These are phyloP conservation scores for Macrophya alboannulata DNA, from an alignment of 2,888 invertebrate genomes.

Conservation along the genomic window DNA sequence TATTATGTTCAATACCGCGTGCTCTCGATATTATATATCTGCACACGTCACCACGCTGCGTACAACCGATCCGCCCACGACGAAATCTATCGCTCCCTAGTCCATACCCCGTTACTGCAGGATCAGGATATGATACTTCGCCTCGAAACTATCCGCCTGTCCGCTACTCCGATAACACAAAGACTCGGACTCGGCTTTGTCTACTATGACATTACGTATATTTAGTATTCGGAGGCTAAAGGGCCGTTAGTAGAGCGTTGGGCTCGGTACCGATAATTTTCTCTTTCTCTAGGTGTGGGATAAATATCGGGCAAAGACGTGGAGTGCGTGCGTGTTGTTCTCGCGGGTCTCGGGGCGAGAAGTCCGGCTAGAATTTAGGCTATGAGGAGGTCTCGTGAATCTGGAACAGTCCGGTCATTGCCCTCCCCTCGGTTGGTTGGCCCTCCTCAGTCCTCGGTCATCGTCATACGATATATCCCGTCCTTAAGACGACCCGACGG, in stretches of 20 bases:
- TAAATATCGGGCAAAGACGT: slow-evolving; percentile 24
- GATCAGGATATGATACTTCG: neutral
- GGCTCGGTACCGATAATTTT: slow-evolving; percentile 10
- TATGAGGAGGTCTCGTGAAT: slow-evolving; percentile 77
- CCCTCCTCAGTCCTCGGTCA: slow-evolving; percentile 28
- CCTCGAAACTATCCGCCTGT: neutral
- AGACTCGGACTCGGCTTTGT: slow-evolving; percentile 1
- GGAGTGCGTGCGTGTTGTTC: slow-evolving; percentile 30
- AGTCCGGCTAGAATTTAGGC: slow-evolving; percentile 78
- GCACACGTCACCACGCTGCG: neutral
- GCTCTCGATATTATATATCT: slow-evolving; percentile 19
- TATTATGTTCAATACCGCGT: neutral
- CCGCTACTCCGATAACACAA: neutral
- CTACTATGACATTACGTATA: neutral
- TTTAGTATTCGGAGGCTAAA: neutral
- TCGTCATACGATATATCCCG: slow-evolving; percentile 31
- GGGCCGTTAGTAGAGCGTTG: slow-evolving; percentile 20
- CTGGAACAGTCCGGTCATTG: slow-evolving; percentile 78
- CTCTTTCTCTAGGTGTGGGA: slow-evolving; percentile 18
- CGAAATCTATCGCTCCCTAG: slow-evolving; percentile 24
- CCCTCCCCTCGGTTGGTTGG: slow-evolving; percentile 64
- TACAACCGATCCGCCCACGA: slow-evolving; percentile 30
- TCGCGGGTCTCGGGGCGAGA: slow-evolving; percentile 18
- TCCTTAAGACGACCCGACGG: slow-evolving; percentile 22
- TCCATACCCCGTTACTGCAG: slow-evolving; percentile 22